Percentiles rank a stretch among this genome's conserved stretches.
These are phyloP conservation scores for Shinisaurus crocodilurus DNA, from an alignment of 2,113 vertebrate species.

Conservation along the genomic window DNA sequence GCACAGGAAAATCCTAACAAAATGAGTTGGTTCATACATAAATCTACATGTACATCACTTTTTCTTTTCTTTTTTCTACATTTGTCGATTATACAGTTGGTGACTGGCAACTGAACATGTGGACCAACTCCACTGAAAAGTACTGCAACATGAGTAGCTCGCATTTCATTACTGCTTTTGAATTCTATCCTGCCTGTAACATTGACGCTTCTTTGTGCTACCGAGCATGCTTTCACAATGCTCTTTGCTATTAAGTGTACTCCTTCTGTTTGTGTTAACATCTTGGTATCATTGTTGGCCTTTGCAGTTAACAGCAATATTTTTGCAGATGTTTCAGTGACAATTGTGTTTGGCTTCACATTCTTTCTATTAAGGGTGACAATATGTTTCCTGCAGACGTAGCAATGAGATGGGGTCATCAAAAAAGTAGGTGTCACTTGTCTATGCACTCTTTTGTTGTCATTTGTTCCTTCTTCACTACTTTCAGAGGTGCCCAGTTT, in stretches of 20 bases:
- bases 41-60: neutral
- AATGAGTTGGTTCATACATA: neutral
- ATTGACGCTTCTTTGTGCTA: neutral
- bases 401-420: neutral
- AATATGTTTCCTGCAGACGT: neutral
- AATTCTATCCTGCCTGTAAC: neutral
- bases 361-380: neutral
- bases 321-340: neutral
- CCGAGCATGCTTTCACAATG: neutral
- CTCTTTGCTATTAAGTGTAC: neutral
- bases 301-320: neutral
- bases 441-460: neutral
- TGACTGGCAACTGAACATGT: neutral
- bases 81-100: neutral
- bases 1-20: neutral
- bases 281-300: neutral
- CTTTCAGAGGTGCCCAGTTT: neutral
- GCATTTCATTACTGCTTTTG: neutral
- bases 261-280: neutral
- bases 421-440: neutral
- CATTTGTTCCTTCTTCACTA: neutral
- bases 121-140: neutral
- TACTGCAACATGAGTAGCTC: neutral
- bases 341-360: neutral
- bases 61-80: neutral